Evolutionary conservation across 2,888 invertebrate species (phyloP).

Genomic region (Hyles lineata): DNA sequence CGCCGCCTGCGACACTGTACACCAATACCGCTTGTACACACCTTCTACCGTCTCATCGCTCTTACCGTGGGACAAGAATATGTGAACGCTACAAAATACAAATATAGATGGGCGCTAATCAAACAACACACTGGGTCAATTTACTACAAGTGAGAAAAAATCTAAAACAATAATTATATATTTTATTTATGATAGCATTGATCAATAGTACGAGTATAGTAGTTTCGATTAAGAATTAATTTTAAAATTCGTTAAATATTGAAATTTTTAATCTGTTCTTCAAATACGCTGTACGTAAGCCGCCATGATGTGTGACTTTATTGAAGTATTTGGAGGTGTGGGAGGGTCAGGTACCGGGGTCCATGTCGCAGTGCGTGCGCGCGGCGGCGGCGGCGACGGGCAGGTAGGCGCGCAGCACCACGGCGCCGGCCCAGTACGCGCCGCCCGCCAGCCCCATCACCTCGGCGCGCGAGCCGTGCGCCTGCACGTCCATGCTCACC

Average conservation of each 20-base stretch:
- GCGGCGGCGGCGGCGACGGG: conserved; percentile 87
- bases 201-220: too few relatives aligned
- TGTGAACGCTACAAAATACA: not conserved
- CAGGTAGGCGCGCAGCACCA: conserved; percentile 72
- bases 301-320: too few relatives aligned
- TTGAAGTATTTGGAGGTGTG: too few relatives aligned
- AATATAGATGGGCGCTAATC: not conserved
- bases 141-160: too few relatives aligned
- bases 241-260: too few relatives aligned
- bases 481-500: conserved; percentile 88
- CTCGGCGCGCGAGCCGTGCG: conserved; percentile 88
- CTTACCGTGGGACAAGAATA: not conserved
- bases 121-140: too few relatives aligned
- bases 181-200: too few relatives aligned
- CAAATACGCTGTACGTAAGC: too few relatives aligned
- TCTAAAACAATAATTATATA: too few relatives aligned
- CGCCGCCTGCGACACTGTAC: conserved; percentile 78
- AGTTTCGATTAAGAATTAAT: too few relatives aligned
- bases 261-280: too few relatives aligned
- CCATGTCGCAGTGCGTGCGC: conserved; percentile 91
- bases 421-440: conserved; percentile 53
- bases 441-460: conserved; percentile 91
- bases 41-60: not conserved
- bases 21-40: not conserved
- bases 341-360: conserved; percentile 81